Evolutionary conservation across 2,888 invertebrate genomes (phyloP), one percentile per base, ranked within the genome.

Genomic region (Apocheima hispidaria): DNA sequence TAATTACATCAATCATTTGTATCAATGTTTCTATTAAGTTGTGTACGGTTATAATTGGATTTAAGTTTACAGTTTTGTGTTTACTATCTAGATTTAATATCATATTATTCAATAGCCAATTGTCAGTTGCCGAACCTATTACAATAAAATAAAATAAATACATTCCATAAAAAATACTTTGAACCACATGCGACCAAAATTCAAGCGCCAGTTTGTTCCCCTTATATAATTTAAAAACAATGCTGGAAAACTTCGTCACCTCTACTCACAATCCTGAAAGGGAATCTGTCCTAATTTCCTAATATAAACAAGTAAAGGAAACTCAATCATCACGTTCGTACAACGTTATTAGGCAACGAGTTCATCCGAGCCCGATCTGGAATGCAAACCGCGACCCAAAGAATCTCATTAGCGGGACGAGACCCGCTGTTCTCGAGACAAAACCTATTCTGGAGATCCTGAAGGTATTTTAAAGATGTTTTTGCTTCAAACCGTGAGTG

Each of bases 351-450:
- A 80, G 77, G 77, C 74, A 79, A 81, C 68, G 75, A 82, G 84
- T 81, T 81, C 74, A 38, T 10, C 12, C 66, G 78, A 72, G 76
- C 77, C 87, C 85, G 87, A 90, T 91, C 88, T 88, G 86, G 88
- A 90, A 92, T 91, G 91, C 92, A 91, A 90, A 89, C 90, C 90
- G 88, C 90, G 90, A 82, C 77, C 88, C 88, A 90, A 90, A 91
- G 92, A 91, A 92, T 90, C 90, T 92, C 90, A 91, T 92, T 92
- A 91, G 83, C 84, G 80, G 81, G 83, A 84, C 86, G 88, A 73
- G 81, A 83, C 84, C 80, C 60, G 66, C 79, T 77, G 57, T 57
- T 63, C 55, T 63, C 52, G 60, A 43, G 36, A 43, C 20, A 4
- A 21, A 23, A 14, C 33, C 26, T 55, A 58, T 56, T 51, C 51